Base-by-base conservation (phyloP, 2,888 invertebrate genomes). In the Stegana nigrithorax region DNA sequence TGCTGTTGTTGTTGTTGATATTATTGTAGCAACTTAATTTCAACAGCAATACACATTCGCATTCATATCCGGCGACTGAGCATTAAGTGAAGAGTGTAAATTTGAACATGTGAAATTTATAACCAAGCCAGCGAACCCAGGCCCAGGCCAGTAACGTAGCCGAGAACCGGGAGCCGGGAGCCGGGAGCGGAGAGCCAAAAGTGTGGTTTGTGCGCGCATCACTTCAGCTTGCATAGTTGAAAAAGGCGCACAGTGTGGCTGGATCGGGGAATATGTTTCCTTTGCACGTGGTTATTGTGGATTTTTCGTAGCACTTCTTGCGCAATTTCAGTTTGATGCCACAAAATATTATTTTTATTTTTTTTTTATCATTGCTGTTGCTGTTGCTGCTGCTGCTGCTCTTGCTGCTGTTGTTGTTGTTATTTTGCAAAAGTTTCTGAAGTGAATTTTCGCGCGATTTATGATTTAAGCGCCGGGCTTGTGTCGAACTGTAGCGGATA, bases 301-400 rank as follows among this genome's bases (percentile, higher is more conserved):
- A 60, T 60, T 75, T 55, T 68, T 67, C 71, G 71, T 67, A 50
- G 57, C 75, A 71, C 65, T 78, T 67, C 39, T 75, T 78, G 68
- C 73, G 77, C 75, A 74, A 77, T 73, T 78, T 75, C 10, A 21
- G 10, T 23, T 44, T 47, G 25, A 25, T 47, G 23, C n/a, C 47
- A 23, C 10, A 47, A 47, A 23, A 47, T 47, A 23, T 7, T 10
- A 12, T 47, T 47, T 21, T 59, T 59, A 32, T 50, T 51, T 29
- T 36, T 8, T 39, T 39, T 39, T n/a, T n/a, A n/a, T n/a, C n/a
- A n/a, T n/a, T n/a, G n/a, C n/a, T n/a, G n/a, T n/a, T n/a, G n/a
- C n/a, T n/a, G n/a, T n/a, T n/a, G n/a, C n/a, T n/a, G n/a, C n/a
- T n/a, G n/a, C n/a, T n/a, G n/a, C 2, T 42, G n/a, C 17, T 42